phyloP scores from a whole-genome alignment of 2,888 invertebrate genomes.

The Cylindroiulus punctatus region DNA sequence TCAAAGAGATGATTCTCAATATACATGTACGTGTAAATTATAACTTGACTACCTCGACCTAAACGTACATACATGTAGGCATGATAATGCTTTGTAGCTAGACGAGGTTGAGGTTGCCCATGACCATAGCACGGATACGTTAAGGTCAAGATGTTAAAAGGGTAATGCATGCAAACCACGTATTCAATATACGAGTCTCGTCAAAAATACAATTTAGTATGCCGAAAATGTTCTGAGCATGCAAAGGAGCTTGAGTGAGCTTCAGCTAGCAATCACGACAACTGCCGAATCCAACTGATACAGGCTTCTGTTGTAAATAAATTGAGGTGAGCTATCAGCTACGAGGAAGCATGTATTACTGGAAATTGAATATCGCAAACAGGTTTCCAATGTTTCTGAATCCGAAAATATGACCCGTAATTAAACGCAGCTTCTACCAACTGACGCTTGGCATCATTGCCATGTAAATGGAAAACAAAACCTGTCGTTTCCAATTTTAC shows the following conservation, averaged over 20 bases:
- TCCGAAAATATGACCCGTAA: not conserved
- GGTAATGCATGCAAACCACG: slow-evolving; percentile 14
- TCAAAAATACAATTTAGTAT: not conserved
- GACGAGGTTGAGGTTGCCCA: not conserved
- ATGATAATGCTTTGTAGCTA: not conserved
- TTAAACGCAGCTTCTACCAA: not conserved
- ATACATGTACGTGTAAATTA: too few species aligned
- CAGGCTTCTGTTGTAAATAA: slow-evolving; percentile 23
- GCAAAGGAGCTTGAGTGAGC: not conserved
- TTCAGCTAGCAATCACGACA: not conserved
- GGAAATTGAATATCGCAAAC: not conserved
- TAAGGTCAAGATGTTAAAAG: not conserved
- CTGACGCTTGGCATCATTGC: not conserved
- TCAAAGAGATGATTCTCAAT: not conserved
- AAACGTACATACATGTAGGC: not conserved
- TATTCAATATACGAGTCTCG: not conserved
- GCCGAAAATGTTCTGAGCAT: not conserved
- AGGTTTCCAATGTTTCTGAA: not conserved
- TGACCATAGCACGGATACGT: slow-evolving; percentile 17
- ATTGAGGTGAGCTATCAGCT: slow-evolving; percentile 19
- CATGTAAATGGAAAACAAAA: not conserved
- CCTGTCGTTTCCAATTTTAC: not conserved
- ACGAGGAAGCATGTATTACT: not conserved
- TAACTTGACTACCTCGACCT: slow-evolving; percentile 31
- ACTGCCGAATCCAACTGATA: slow-evolving; percentile 10